Conservation (phyloP, 2,888 invertebrate species). For the Onthophagus sagittarius region DNA sequence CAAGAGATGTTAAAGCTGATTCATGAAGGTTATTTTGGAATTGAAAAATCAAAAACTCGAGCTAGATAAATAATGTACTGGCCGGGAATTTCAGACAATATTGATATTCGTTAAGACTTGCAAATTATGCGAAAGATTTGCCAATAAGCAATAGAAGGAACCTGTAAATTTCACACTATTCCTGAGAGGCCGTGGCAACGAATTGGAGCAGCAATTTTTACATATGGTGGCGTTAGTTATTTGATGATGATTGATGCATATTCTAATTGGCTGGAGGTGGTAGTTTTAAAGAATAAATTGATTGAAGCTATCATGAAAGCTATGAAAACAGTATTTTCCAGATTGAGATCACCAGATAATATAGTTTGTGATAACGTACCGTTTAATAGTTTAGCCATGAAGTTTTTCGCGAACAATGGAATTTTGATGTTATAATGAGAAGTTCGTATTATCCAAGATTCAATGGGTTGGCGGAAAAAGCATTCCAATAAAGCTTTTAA, state of each 20-base stretch:
- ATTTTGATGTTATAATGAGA: conserved; percentile 25
- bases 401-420: conserved; percentile 27
- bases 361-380: conserved; percentile 30
- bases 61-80: conserved; percentile 18
- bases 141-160: conserved; percentile 19
- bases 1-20: conserved; percentile 11
- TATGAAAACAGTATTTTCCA: conserved; percentile 26
- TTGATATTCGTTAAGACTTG: conserved; percentile 16
- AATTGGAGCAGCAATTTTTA: conserved; percentile 18
- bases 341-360: conserved; percentile 24
- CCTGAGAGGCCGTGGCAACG: conserved; percentile 21
- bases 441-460: conserved; percentile 30
- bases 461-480: conserved; percentile 30
- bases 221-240: conserved; percentile 26
- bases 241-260: conserved; percentile 28
- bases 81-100: conserved; percentile 13
- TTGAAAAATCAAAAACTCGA: conserved; percentile 15
- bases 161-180: conserved; percentile 21
- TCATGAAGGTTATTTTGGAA: conserved; percentile 17
- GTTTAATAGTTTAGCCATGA: conserved; percentile 28
- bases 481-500: conserved; percentile 27
- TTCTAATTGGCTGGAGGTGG: conserved; percentile 27
- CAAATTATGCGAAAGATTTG: conserved; percentile 18
- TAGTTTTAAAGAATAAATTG: conserved; percentile 21
- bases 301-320: conserved; percentile 17